Evolutionary conservation across 2,113 vertebrate species (phyloP), one percentile per base, ranked within the genome.

Genomic region (Sula dactylatra): DNA sequence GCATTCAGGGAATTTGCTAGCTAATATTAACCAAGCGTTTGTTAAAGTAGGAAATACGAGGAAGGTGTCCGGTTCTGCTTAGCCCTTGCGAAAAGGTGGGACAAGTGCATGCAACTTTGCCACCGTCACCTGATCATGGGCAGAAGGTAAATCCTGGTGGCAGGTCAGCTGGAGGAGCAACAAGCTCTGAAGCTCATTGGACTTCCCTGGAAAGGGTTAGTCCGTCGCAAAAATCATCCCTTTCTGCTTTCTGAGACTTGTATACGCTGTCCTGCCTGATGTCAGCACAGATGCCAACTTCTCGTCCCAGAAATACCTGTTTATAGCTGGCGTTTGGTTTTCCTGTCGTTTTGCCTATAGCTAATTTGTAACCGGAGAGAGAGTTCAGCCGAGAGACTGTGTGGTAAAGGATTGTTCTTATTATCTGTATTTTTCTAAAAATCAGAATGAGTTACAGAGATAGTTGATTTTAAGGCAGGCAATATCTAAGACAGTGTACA

Each of bases 261-360:
- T 26, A 5, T 16, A 3, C 1, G 3, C 70, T 72, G 31, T 31
- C 13, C 24, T 0, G 0, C 36, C 29, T 25, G 55, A 19, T 52
- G 54, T 32, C n/a, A 55, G 65, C 32, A 31, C 24, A 58, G 17
- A 16, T 32, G 56, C 27, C 34, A 31, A 3, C 27, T 40, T 52
- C 58, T 76, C 9, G 22, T 71, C 49, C 21, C 52, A 13, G 21
- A 55, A 64, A 32, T 62, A 36, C 16, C 26, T 59, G 55, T 34
- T 87, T 25, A 29, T 22, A 47, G 21, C 27, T 69, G 24, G 3
- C 25, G 5, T 69, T 50, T 34, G 27, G 36, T 58, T 64, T 17
- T 42, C 49, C 13, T 16, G 1, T 66, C 34, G 8, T 32, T 50
- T 56, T 56, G 12, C 32, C 55, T 58, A 2, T 10, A 50, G 58